These are phyloP conservation scores for Spicauda simplicius DNA, from an alignment of 2,888 invertebrate species.

Conservation along the genomic window DNA sequence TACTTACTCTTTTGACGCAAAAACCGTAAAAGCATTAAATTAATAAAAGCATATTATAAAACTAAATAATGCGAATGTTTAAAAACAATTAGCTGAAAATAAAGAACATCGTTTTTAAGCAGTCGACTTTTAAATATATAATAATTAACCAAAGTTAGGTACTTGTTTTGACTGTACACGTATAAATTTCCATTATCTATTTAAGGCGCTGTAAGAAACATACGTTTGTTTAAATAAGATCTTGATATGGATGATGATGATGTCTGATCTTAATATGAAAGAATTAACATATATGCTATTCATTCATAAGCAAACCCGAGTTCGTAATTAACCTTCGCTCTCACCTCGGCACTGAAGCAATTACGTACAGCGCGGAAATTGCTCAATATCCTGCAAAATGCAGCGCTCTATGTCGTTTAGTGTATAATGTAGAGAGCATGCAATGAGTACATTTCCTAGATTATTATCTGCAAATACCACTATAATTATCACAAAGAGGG, in stretches of 20 bases:
- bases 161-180: too few species aligned
- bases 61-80: too few species aligned
- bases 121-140: too few species aligned
- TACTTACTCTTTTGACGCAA: too few species aligned
- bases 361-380: slow-evolving; percentile 60
- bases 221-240: too few species aligned
- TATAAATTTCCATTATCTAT: too few species aligned
- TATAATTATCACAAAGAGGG: background rate
- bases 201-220: too few species aligned
- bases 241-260: background rate
- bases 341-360: slow-evolving; percentile 51
- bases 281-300: background rate
- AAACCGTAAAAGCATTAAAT: too few species aligned
- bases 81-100: too few species aligned
- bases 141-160: too few species aligned
- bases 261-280: background rate
- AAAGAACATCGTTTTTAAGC: too few species aligned
- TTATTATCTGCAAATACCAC: slow-evolving; percentile 7
- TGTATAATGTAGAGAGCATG: background rate
- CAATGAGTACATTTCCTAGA: slow-evolving; percentile 20
- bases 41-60: too few species aligned
- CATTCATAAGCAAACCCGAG: slow-evolving; percentile 11
- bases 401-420: slow-evolving; percentile 26
- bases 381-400: slow-evolving; percentile 61
- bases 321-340: slow-evolving; percentile 28